Evolutionary conservation across 2,888 invertebrate species (phyloP), one percentile per base, ranked within the genome.

Genomic region (Thalpophila matura): DNA sequence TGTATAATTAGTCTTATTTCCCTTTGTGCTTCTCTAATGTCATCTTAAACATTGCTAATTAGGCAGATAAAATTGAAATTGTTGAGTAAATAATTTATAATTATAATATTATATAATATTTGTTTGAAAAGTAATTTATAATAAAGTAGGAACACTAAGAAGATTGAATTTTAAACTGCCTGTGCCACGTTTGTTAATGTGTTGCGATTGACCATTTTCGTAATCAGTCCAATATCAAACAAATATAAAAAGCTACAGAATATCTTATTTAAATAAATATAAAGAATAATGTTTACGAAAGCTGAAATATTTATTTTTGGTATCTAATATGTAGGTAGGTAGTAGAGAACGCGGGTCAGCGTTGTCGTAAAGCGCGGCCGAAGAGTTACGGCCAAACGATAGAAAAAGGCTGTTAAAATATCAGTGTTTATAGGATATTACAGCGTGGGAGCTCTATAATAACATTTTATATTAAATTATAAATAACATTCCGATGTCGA

Each of bases 341-440:
- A 22, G 46, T 26, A 47, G 27, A 58, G 64, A 76, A 65, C 45
- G 57, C 22, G 33, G 55, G 45, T 50, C 40, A 38, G 33, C 42
- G 37, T 16, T 22, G 64, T 65, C 65, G 56, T 79, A 79, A 77
- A 77, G 16, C 31, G 12, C 7, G 27, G 24, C 27, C 22, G 14
- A 54, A 70, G 61, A 77, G 35, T 77, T 64, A 77, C 51, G 58
- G 49, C 47, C 47, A 46, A 22, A 46, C 66, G 35, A 70, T 77
- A 63, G 80, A 74, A 77, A 67, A 75, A 59, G 29, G 49, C 60
- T 77, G 61, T 77, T 73, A 77, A 77, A 77, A 79, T 79, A 76
- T 47, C 73, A 64, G 58, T 72, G 68, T 79, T 79, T 76, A 77
- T 79, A 62, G 59, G 37, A 72, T 51, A 77, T 76, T 57, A 79